A percentile compares a stretch with the other conserved stretches of the same genome.
These are phyloP conservation scores for Synanthedon formicaeformis DNA, from an alignment of 2,888 invertebrate species.

Conservation along the genomic window DNA sequence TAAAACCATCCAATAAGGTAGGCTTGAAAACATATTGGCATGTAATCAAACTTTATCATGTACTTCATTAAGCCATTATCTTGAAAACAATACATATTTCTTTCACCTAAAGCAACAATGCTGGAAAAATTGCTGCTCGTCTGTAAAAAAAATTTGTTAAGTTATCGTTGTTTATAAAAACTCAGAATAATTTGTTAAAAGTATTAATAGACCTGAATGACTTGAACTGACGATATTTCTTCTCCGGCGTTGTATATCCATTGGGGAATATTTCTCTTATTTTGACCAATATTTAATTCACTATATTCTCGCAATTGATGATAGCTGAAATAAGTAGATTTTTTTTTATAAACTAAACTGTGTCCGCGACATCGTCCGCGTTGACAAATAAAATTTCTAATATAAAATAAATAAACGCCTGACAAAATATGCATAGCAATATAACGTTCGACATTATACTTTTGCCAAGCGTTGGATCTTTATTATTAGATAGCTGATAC, in stretches of 20 bases:
- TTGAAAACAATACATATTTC: conserved; percentile 83
- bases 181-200: too few species aligned
- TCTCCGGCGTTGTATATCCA: conserved; percentile 89
- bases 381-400: too few species aligned
- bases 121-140: conserved; percentile 72
- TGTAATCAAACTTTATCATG: conserved; percentile 87
- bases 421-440: too few species aligned
- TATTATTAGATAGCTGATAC: too few species aligned
- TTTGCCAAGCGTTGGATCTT: too few species aligned
- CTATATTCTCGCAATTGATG: conserved; percentile 81
- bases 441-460: too few species aligned
- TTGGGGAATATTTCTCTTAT: conserved; percentile 76
- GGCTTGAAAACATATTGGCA: conserved; percentile 79
- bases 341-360: conserved; percentile 3
- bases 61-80: conserved; percentile 85
- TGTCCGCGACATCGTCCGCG: too few species aligned
- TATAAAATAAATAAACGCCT: too few species aligned
- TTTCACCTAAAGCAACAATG: conserved; percentile 86
- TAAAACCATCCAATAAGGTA: conserved; percentile 79
- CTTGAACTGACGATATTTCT: conserved; percentile 74
- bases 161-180: too few species aligned
- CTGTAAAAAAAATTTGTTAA: conserved; percentile 33
- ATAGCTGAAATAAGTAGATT: conserved; percentile 67
- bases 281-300: conserved; percentile 68
- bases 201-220: conserved; percentile 55